A percentile compares a stretch with the other conserved stretches of the same genome.
These are phyloP conservation scores for Trachelus iudaicus DNA, from an alignment of 2,888 invertebrate genomes.

Conservation along the genomic window DNA sequence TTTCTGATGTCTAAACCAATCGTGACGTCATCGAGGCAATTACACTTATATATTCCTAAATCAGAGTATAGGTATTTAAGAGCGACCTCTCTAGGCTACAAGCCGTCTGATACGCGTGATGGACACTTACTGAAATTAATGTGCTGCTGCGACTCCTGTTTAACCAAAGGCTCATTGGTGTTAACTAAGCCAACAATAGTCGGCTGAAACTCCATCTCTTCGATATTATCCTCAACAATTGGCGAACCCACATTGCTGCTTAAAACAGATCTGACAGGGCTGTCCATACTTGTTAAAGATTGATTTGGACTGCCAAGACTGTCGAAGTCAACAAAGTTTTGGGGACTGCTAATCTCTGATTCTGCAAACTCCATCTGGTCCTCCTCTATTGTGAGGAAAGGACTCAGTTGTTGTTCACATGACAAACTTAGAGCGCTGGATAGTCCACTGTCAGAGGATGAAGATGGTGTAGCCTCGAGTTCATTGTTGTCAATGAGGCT, in stretches of 20 bases:
- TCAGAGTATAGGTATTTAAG: too few species aligned
- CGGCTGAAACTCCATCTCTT: slow-evolving; percentile 50
- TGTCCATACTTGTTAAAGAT: slow-evolving; percentile 43
- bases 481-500: slow-evolving; percentile 65
- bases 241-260: slow-evolving; percentile 58
- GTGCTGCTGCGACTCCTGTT: too few species aligned
- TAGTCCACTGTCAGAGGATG: slow-evolving; percentile 77
- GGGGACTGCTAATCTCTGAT: slow-evolving; percentile 48
- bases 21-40: too few species aligned
- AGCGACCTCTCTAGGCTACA: too few species aligned
- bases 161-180: slow-evolving; percentile 25
- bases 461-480: slow-evolving; percentile 70
- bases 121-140: too few species aligned
- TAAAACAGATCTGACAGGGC: slow-evolving; percentile 47
- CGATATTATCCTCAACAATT: slow-evolving; percentile 39
- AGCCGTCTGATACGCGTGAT: too few species aligned
- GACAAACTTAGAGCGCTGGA: slow-evolving; percentile 68
- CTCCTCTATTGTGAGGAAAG: slow-evolving; percentile 62
- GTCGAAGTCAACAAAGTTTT: slow-evolving; percentile 52
- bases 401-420: slow-evolving; percentile 71
- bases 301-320: slow-evolving; percentile 52
- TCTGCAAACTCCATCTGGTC: slow-evolving; percentile 50
- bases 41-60: too few species aligned
- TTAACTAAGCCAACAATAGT: slow-evolving; percentile 50
- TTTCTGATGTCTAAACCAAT: too few species aligned